Evolutionary conservation across 2,797 vertebrate genomes (phyloP).

Genomic region (Rhynchotus rufescens): DNA sequence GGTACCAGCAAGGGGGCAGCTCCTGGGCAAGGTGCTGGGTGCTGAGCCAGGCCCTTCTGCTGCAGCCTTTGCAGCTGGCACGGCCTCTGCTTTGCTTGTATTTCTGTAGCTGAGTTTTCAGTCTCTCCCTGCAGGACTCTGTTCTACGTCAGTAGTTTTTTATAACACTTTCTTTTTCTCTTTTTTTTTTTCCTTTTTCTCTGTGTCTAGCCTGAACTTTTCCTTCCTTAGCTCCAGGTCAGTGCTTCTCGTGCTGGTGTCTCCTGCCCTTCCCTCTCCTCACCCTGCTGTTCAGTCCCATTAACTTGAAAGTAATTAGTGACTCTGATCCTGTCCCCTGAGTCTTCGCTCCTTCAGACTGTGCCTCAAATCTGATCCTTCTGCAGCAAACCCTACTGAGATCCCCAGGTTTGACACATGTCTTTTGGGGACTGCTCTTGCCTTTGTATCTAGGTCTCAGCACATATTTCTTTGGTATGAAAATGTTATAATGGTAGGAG

Average conservation of each 20-base stretch:
- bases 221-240: constrained; percentile 7
- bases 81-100: background rate
- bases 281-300: background rate
- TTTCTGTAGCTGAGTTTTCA: background rate
- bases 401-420: background rate
- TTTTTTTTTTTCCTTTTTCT: background rate
- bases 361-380: background rate
- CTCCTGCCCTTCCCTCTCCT: constrained; percentile 35
- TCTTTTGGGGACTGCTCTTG: constrained; percentile 11
- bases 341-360: constrained; percentile 45
- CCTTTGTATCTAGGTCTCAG: constrained; percentile 18
- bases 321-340: background rate
- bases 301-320: constrained; percentile 34
- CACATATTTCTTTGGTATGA: constrained; percentile 46
- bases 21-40: background rate
- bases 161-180: background rate
- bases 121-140: background rate
- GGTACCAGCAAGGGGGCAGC: background rate
- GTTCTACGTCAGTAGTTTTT: background rate
- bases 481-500: constrained; percentile 41
- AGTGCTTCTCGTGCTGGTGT: background rate
- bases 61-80: background rate
- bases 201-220: background rate
- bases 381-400: constrained; percentile 6
- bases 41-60: background rate